A percentile compares a stretch with the other conserved stretches of the same genome.
Evolutionary conservation across 30 jellyfish, hydroid and myxozoan species (phyloP).

Genomic region (Phacellophora camtschatica): DNA sequence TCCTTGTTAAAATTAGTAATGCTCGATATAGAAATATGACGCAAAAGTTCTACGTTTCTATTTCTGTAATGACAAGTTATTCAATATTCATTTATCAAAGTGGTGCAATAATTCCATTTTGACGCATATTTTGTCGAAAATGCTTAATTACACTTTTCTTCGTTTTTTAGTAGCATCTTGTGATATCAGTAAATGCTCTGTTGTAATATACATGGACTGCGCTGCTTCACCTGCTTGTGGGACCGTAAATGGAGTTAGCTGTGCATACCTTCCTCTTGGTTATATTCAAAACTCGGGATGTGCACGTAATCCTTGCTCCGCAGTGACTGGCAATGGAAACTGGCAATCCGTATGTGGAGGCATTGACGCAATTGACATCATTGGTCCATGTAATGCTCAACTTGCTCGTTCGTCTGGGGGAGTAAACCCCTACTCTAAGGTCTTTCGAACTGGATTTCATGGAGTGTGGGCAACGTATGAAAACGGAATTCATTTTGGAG

Average conservation of each 20-base stretch:
- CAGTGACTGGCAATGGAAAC: slow-evolving; percentile 48
- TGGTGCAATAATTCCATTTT: too few relatives aligned
- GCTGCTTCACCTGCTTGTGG: slow-evolving; percentile 40
- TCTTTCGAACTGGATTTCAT: slow-evolving; percentile 33
- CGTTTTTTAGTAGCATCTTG: background rate
- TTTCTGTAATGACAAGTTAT: too few relatives aligned
- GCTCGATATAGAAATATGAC: too few relatives aligned
- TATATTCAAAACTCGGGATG: background rate
- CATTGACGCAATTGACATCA: slow-evolving; percentile 37
- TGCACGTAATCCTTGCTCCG: slow-evolving; percentile 32
- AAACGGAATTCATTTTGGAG: slow-evolving; percentile 44
- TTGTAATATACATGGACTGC: slow-evolving; percentile 38
- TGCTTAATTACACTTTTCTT: background rate
- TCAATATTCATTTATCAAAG: too few relatives aligned
- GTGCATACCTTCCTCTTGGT: slow-evolving; percentile 24
- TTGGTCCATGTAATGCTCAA: slow-evolving; percentile 55
- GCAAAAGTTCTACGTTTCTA: too few relatives aligned
- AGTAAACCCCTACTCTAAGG: slow-evolving; percentile 1
- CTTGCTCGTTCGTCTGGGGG: slow-evolving; percentile 24
- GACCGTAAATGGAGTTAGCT: background rate
- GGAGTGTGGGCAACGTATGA: slow-evolving; percentile 50
- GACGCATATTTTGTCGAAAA: too few relatives aligned
- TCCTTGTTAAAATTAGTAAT: too few relatives aligned
- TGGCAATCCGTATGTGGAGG: slow-evolving; percentile 54
- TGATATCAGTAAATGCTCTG: slow-evolving; percentile 32